phyloP scores from a whole-genome alignment of 2,888 invertebrate genomes.

The Lycaena phlaeas region DNA sequence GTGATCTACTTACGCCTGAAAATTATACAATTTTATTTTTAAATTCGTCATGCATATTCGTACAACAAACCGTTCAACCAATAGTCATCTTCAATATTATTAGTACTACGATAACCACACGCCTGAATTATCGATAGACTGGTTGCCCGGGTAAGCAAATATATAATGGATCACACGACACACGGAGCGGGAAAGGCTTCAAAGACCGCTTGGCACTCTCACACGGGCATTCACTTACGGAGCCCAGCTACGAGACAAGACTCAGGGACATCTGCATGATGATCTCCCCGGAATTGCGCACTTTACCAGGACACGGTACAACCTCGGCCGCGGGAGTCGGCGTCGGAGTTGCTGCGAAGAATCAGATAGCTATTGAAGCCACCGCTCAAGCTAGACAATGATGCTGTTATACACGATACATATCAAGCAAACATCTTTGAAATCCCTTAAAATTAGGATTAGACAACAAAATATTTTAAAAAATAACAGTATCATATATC shows the following conservation, averaged over 20 bases:
- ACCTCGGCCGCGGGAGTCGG: conserved; percentile 40
- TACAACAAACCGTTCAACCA: not conserved
- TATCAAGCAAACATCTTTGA: conserved; percentile 2
- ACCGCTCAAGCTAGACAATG: conserved; percentile 6
- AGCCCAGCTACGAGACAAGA: conserved; percentile 37
- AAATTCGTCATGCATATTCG: not conserved
- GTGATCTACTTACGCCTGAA: conserved; percentile 45
- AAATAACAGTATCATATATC: no score
- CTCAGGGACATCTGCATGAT: conserved; percentile 32
- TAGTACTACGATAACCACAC: not conserved
- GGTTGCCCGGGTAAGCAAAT: not conserved
- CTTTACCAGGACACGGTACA: conserved; percentile 61
- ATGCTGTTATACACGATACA: conserved; percentile 3
- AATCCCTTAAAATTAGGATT: not conserved
- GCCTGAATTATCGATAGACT: not conserved
- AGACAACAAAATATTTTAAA: no score
- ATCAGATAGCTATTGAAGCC: conserved; percentile 27
- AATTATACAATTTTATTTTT: conserved; percentile 2
- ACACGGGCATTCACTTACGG: conserved; percentile 47
- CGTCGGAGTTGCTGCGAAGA: conserved; percentile 34
- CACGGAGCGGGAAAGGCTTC: conserved; percentile 22
- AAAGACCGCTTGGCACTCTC: conserved; percentile 18
- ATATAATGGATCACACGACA: conserved; percentile 23
- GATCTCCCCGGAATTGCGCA: conserved; percentile 45
- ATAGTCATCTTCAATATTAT: not conserved